These are phyloP conservation scores for Danaus chrysippus DNA, from an alignment of 2,888 invertebrate genomes.

Conservation along the genomic window DNA sequence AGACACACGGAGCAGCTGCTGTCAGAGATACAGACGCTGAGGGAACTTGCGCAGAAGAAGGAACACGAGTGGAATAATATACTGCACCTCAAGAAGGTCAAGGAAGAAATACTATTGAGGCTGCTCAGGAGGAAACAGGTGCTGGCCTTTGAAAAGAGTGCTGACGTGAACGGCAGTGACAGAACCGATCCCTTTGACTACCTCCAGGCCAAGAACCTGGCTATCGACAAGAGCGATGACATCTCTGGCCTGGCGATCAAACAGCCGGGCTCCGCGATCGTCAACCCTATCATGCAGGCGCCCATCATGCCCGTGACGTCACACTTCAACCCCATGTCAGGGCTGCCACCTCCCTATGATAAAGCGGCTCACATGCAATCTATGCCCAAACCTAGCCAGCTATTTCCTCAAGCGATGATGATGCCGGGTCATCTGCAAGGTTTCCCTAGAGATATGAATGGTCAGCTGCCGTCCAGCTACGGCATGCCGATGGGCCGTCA, in stretches of 20 bases:
- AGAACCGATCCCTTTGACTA: conserved; percentile 66
- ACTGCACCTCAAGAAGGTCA: conserved; percentile 88
- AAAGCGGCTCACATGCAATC: conserved; percentile 66
- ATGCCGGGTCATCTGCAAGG: conserved; percentile 63
- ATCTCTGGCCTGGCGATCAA: conserved; percentile 68
- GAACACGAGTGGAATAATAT: conserved; percentile 93
- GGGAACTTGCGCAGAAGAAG: conserved; percentile 87
- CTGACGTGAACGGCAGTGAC: conserved; percentile 62
- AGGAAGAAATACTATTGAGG: conserved; percentile 88
- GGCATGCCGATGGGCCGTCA: conserved; percentile 81
- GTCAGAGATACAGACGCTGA: conserved; percentile 83
- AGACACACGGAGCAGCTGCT: conserved; percentile 82
- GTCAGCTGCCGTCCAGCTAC: conserved; percentile 76
- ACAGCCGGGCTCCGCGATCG: conserved; percentile 53
- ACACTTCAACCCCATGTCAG: conserved; percentile 65
- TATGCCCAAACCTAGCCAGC: conserved; percentile 62
- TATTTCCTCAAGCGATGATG: conserved; percentile 64
- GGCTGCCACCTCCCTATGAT: conserved; percentile 69
- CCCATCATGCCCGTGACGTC: conserved; percentile 61
- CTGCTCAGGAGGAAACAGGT: conserved; percentile 85
- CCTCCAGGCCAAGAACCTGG: conserved; percentile 63
- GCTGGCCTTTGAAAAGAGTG: conserved; percentile 68
- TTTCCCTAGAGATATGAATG: conserved; percentile 74
- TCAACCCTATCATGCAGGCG: conserved; percentile 58
- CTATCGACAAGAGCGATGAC: conserved; percentile 72